These are phyloP conservation scores for Ceratina japonica DNA, from an alignment of 1,140 invertebrate species.

Conservation along the genomic window DNA sequence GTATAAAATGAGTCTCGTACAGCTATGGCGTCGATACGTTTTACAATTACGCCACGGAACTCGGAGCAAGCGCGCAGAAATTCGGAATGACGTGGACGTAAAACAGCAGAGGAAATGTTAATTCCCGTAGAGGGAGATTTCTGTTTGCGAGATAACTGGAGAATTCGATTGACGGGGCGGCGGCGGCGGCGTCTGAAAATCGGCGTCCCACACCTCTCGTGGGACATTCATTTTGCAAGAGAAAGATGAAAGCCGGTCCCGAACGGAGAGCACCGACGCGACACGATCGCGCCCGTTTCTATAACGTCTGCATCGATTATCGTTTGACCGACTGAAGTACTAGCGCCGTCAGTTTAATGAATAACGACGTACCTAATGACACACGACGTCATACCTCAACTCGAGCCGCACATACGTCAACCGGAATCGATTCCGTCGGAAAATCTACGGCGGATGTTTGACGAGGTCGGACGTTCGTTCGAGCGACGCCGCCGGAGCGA, in stretches of 20 bases:
- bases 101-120: background rate
- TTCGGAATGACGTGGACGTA: background rate
- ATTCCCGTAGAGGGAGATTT: background rate
- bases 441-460: conserved; percentile 55
- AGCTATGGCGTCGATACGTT: background rate
- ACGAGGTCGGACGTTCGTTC: conserved; percentile 41
- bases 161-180: conserved; percentile 8
- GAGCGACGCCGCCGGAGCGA: conserved; percentile 21
- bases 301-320: conserved; percentile 62
- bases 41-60: background rate
- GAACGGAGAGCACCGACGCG: background rate
- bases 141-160: conserved; percentile 24
- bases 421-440: conserved; percentile 53
- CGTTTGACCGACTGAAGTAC: conserved; percentile 64
- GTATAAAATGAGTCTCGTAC: background rate
- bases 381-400: conserved; percentile 63
- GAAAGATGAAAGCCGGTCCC: background rate
- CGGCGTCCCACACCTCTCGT: background rate
- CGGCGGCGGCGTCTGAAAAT: background rate
- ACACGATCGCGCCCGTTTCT: background rate
- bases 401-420: conserved; percentile 32
- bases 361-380: conserved; percentile 68
- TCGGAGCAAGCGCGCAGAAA: background rate
- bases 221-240: conserved; percentile 5
- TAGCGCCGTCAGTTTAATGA: conserved; percentile 68